Evolutionary conservation across 35 echinoderm and acorn worm genomes (phyloP), one percentile per base, ranked within the genome.

Genomic region (Ptychodera flava): DNA sequence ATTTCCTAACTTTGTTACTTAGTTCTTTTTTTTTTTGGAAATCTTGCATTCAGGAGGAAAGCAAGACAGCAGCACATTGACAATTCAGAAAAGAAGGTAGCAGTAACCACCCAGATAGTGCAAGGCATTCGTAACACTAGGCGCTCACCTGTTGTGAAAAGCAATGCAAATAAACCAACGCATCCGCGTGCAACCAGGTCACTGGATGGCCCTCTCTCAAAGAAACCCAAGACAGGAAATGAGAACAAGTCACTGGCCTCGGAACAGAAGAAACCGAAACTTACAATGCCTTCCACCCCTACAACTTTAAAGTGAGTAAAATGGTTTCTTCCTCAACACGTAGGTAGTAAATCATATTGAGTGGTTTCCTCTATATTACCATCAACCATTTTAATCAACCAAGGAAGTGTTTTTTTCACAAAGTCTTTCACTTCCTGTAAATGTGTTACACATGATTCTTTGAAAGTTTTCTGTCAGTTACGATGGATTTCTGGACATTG

Each of bases 261-360:
- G 79, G 37, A 78, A 1, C 27, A 32, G 78, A 87, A 35, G 16
- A 45, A 78, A 87, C 35, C 76, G 30, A 91, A 86, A 33, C 37
- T 91, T 31, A 87, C 90, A 0, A 14, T 91, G 12, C 85, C 90
- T n/a, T 82, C 90, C 16, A 91, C 90, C 34, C 90, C 90, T 27
- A 91, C 90, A 14, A 53, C 83, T 34, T 79, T 91, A 31, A 91
- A 91, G 90, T 91, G 82, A 88, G 90, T 85, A 0, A 64, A 64
- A n/a, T n/a, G n/a, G n/a, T n/a, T n/a, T n/a, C n/a, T n/a, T n/a
- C n/a, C n/a, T n/a, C n/a, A n/a, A n/a, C n/a, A n/a, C n/a, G n/a
- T n/a, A n/a, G n/a, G n/a, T n/a, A n/a, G n/a, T n/a, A n/a, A n/a
- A n/a, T n/a, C n/a, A n/a, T n/a, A n/a, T n/a, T n/a, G n/a, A n/a